These are phyloP conservation scores for Tretioscincus oriximinensis DNA, from an alignment of 2,113 vertebrate species.

Conservation along the genomic window DNA sequence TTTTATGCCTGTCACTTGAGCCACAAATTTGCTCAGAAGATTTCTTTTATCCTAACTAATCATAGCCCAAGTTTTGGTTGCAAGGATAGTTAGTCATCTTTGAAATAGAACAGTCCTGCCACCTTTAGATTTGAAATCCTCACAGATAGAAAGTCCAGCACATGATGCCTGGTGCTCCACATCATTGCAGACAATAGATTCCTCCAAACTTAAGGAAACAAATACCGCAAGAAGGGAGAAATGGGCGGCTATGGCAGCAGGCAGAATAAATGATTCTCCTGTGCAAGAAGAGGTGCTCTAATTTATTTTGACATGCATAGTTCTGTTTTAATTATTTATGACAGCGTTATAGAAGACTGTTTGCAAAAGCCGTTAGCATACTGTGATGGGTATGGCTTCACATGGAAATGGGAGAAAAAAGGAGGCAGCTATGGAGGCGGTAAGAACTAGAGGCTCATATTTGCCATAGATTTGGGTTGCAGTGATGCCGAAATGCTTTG, in stretches of 20 bases:
- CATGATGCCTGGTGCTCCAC: not conserved
- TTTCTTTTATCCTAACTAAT: too few species aligned
- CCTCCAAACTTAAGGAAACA: constrained; percentile 14
- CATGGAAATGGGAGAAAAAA: not conserved
- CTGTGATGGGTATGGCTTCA: constrained; percentile 12
- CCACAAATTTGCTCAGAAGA: too few species aligned
- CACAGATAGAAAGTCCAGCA: not conserved
- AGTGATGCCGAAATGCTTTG: too few species aligned
- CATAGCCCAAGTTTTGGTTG: too few species aligned
- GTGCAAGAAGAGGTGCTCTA: constrained; percentile 33
- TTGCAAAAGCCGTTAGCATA: constrained; percentile 14
- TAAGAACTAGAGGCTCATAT: too few species aligned
- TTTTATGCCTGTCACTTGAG: too few species aligned
- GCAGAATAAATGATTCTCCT: constrained; percentile 20
- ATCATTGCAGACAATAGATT: not conserved
- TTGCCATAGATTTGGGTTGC: too few species aligned
- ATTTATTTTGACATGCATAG: constrained; percentile 44
- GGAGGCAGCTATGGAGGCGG: too few species aligned
- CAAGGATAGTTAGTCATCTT: too few species aligned
- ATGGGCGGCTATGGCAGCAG: not conserved
- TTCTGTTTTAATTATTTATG: constrained; percentile 45
- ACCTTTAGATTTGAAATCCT: not conserved
- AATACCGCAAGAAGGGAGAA: constrained; percentile 10
- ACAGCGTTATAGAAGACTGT: constrained; percentile 25
- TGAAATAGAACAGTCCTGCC: too few species aligned